phyloP scores from a whole-genome alignment of 2,113 vertebrate species.

The Pipa parva region DNA sequence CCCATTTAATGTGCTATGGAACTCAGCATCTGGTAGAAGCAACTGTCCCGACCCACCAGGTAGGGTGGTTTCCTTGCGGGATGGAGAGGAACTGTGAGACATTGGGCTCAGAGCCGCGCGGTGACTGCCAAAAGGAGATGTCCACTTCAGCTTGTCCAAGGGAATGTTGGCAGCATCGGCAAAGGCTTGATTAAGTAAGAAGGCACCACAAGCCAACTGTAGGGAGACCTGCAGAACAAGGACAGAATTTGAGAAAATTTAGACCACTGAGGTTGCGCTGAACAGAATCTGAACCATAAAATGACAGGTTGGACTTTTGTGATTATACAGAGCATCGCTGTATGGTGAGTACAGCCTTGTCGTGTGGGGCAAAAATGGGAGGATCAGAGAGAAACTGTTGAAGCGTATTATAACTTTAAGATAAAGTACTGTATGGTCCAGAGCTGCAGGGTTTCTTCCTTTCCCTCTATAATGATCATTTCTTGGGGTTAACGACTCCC shows the following conservation, averaged over 20 bases:
- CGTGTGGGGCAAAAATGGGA: too few species aligned
- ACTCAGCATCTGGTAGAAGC: rapidly evolving
- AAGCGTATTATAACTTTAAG: too few species aligned
- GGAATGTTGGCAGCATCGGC: constrained; percentile 75
- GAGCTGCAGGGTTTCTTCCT: too few species aligned
- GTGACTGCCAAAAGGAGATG: constrained; percentile 84
- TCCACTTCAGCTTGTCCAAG: constrained; percentile 93
- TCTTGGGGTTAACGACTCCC: too few species aligned
- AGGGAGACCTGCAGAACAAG: constrained; percentile 69
- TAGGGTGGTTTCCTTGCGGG: constrained; percentile 42
- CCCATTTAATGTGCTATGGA: rapidly evolving
- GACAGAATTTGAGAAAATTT: not conserved
- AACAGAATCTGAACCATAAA: too few species aligned
- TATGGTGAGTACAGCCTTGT: too few species aligned
- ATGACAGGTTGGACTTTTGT: too few species aligned
- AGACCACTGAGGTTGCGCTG: not conserved
- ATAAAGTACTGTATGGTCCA: too few species aligned
- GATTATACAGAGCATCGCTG: too few species aligned
- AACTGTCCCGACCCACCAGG: constrained; percentile 15
- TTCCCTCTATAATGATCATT: too few species aligned
- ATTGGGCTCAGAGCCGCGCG: constrained; percentile 67
- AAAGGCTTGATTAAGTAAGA: constrained; percentile 74
- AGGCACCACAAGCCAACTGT: constrained; percentile 86
- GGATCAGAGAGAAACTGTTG: too few species aligned
- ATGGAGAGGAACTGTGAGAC: constrained; percentile 50